These are phyloP conservation scores for Anorthoa munda DNA, from an alignment of 2,888 invertebrate species.

Conservation along the genomic window DNA sequence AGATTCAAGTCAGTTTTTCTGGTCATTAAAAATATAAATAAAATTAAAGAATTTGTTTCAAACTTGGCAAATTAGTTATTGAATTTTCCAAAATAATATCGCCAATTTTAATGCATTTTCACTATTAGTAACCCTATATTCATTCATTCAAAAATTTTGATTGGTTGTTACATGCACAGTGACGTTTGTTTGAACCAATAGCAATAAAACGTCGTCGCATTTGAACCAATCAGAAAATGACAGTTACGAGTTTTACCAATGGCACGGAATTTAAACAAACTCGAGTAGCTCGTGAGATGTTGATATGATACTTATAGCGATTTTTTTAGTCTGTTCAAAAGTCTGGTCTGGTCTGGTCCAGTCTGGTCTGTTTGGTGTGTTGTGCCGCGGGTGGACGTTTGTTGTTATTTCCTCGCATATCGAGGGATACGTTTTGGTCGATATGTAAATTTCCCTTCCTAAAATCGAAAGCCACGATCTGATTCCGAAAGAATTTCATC, in stretches of 20 bases:
- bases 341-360: neutral
- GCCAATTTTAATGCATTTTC: neutral
- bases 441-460: conserved; percentile 79
- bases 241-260: neutral
- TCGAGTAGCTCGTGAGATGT: conserved; percentile 49
- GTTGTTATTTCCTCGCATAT: conserved; percentile 64
- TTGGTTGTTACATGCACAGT: neutral
- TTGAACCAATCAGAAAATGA: conserved; percentile 31
- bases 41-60: neutral
- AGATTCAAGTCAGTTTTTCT: neutral
- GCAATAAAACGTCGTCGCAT: fast-evolving
- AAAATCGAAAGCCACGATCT: conserved; percentile 57
- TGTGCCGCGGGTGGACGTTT: conserved; percentile 70
- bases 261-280: neutral
- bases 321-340: conserved; percentile 59
- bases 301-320: conserved; percentile 32
- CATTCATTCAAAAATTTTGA: neutral
- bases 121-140: neutral
- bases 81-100: neutral
- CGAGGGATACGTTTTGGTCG: conserved; percentile 72
- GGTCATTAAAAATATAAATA: neutral
- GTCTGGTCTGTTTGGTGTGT: conserved; percentile 50
- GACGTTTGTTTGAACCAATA: conserved; percentile 1
- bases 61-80: neutral
- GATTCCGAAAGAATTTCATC: conserved; percentile 57